Base-by-base conservation (phyloP, 2,888 invertebrate genomes). In the Agonopterix subpropinquella region DNA sequence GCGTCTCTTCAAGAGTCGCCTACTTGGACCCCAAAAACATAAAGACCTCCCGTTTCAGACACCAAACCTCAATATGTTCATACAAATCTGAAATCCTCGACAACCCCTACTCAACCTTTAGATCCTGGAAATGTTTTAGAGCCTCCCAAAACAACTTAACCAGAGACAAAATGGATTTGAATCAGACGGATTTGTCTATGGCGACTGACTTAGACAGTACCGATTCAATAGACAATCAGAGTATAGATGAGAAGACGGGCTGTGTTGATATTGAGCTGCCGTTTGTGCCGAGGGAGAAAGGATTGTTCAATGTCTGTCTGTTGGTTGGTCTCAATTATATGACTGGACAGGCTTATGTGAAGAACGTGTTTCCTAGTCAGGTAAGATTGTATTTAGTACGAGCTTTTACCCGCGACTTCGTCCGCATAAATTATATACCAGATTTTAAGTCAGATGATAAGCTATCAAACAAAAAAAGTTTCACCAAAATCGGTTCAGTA, bases 241-340 rank as follows among this genome's bases (percentile, higher is more conserved):
- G 82, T 42, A 77, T 84, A 45, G 84, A 87, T 43, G 86, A 81
- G 55, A 86, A 83, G 47, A 72, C 84, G 0, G 88, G 86, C 0
- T 86, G 88, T 47, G 73, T 85, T 0, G 83, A 80, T 48, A 71
- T 83, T 1, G 74, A 71, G 11, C 48, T 84, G 58, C 81, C 84
- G 0, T 81, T 84, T 51, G 83, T 77, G 57, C 75, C 80, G 0
- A 58, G 81, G 4, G 83, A 84, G 10, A 71, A 69, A 11, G 80
- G 90, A 5, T 62, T 94, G 45, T 94, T 94, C 61, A 92, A 93
- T 64, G 90, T 92, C 39, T 92, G 94, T 55, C 64, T 94, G 9
- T 77, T 94, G 50, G 92, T 94, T 35, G 94, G 93, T 0, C 77
- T 92, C 54, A 92, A 93, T 59, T 87, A 91, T 61, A 90, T 91